A percentile compares a stretch with the other conserved stretches of the same genome.
phyloP scores from a whole-genome alignment of 1,140 invertebrate genomes.

The Ephestia elutella region DNA sequence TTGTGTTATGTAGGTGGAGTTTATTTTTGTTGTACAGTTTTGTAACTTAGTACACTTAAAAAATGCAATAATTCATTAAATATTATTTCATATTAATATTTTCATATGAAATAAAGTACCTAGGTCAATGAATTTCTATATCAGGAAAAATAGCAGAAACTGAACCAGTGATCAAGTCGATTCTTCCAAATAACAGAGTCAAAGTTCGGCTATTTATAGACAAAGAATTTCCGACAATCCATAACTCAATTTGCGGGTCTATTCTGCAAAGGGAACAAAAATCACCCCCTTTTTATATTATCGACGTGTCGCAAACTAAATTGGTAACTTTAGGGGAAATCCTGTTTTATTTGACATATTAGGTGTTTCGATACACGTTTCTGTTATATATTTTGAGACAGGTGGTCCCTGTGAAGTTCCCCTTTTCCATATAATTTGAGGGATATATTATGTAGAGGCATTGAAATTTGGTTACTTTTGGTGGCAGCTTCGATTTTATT shows the following conservation, averaged over 20 bases:
- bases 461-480: background rate
- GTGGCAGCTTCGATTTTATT: background rate
- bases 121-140: no score
- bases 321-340: slow-evolving; percentile 50
- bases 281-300: slow-evolving; percentile 53
- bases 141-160: background rate
- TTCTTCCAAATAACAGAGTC: slow-evolving; percentile 4
- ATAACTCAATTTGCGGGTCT: slow-evolving; percentile 29
- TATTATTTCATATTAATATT: no score
- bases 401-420: slow-evolving; percentile 16
- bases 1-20: no score
- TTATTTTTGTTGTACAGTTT: no score
- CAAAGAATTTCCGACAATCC: slow-evolving; percentile 10
- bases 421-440: background rate
- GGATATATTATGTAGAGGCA: background rate
- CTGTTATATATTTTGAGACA: slow-evolving; percentile 25
- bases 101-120: no score
- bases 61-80: no score
- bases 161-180: background rate
- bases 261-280: slow-evolving; percentile 36
- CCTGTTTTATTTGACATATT: slow-evolving; percentile 53
- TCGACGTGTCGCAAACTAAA: slow-evolving; percentile 57
- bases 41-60: no score
- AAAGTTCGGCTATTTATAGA: slow-evolving; percentile 15
- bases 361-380: slow-evolving; percentile 27